A percentile compares a stretch with the other conserved stretches of the same genome.
Conservation (phyloP, 2,113 vertebrate genomes). For the Paracanthobrama guichenoti region DNA sequence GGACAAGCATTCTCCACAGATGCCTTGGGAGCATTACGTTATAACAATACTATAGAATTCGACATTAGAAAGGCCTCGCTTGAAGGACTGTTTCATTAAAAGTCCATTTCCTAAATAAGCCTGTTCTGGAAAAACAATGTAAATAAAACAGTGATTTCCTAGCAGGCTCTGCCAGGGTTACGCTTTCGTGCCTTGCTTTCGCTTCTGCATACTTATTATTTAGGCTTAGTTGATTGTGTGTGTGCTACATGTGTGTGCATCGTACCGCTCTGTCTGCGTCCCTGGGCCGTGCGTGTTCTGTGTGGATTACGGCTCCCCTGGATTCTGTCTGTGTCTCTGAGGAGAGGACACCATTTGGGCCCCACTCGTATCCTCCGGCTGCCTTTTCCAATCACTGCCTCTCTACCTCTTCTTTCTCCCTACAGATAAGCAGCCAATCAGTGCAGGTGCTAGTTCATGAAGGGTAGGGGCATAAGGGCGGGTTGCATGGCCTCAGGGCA, state of each 20-base stretch:
- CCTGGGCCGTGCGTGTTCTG: constrained; percentile 46
- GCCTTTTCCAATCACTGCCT: constrained; percentile 64
- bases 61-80: constrained; percentile 1
- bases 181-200: background rate
- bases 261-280: constrained; percentile 34
- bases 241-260: constrained; percentile 23
- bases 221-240: constrained; percentile 36
- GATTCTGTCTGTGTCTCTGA: constrained; percentile 46
- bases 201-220: constrained; percentile 20
- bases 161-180: background rate
- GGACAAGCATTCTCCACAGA: constrained; percentile 51
- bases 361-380: constrained; percentile 59
- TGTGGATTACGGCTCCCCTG: constrained; percentile 49
- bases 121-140: constrained; percentile 2
- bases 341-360: constrained; percentile 50
- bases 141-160: constrained; percentile 6
- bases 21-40: constrained; percentile 30
- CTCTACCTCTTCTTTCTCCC: constrained; percentile 49
- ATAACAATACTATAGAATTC: constrained; percentile 13
- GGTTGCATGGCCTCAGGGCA: constrained; percentile 48
- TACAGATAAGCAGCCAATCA: constrained; percentile 67
- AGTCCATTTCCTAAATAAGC: constrained; percentile 31
- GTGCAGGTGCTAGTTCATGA: constrained; percentile 53
- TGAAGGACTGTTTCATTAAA: constrained; percentile 34
- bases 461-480: constrained; percentile 36